phyloP scores from a whole-genome alignment of 2,113 vertebrate genomes.

The Neofelis nebulosa region DNA sequence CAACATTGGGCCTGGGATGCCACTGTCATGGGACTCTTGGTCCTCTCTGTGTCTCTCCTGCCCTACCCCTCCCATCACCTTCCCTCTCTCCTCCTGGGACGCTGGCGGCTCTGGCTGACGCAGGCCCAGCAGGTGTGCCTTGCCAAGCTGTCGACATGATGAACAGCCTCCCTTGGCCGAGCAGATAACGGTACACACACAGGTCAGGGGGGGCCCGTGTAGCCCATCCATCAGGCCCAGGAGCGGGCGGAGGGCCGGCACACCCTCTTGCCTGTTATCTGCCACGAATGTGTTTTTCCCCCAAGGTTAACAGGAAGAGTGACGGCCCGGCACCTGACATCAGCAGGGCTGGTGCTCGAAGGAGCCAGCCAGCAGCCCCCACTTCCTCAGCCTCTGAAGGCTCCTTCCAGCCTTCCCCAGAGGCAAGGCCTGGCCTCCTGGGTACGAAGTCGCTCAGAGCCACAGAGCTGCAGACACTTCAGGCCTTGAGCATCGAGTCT shows the following conservation, averaged over 20 bases:
- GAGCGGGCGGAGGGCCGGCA: conserved; percentile 75
- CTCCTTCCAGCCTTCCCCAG: not conserved
- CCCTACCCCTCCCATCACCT: not conserved
- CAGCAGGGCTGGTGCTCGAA: not conserved
- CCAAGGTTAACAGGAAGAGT: conserved; percentile 87
- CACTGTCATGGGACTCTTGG: not conserved
- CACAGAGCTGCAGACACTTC: not conserved
- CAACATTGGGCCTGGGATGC: not conserved
- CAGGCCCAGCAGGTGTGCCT: conserved; percentile 68
- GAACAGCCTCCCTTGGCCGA: conserved; percentile 84
- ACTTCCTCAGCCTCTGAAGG: not conserved
- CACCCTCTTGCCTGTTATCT: conserved; percentile 81
- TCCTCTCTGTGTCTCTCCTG: not conserved
- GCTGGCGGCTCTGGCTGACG: not conserved
- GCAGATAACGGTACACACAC: conserved; percentile 88
- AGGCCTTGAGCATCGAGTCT: not conserved
- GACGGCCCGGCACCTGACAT: conserved; percentile 78
- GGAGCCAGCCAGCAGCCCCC: not conserved
- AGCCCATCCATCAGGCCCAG: conserved; percentile 86
- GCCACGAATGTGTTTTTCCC: conserved; percentile 84
- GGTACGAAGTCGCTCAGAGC: not conserved
- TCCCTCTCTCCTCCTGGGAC: not conserved
- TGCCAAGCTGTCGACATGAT: conserved; percentile 84
- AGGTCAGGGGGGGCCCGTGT: conserved; percentile 86
- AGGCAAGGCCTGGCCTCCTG: not conserved